Base-by-base conservation (phyloP, 2,113 vertebrate species). In the Anser brachyrhynchus region DNA sequence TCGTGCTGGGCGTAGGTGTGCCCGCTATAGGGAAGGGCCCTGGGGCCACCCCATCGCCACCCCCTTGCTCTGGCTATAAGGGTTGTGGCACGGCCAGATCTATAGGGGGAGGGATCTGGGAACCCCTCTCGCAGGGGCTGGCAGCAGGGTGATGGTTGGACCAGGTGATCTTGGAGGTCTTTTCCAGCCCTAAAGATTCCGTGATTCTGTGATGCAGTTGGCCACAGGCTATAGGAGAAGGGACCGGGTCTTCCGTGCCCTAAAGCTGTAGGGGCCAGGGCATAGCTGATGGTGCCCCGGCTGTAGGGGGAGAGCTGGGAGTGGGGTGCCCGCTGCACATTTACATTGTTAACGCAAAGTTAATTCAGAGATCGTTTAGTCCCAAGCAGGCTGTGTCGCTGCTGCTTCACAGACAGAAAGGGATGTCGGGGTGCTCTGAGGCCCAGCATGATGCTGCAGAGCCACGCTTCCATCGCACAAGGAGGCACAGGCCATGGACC, bases 111-210 rank as follows among this genome's bases (percentile, higher is more conserved):
- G 4, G 35, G 4, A 26, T 41, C 21, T 25, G 43, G 23, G 41
- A 54, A 1, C 9, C 23, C 41, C 57, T 6, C 0, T 26, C 16
- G 0, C 1, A 14, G 55, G 29, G 5, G 1, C 64, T 11, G 61
- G 22, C 21, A 49, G 46, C 20, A 21, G 46, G 46, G 46, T 21
- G 46, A 21, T 21, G 46, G 46, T 10, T 49, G 46, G 46, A 21
- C 20, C 46, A 21, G 46, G 20, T 49, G 46, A 10, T 10, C 46
- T 21, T 49, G 20, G 46, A 21, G 46, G 46, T 20, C 46, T 49
- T 49, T 21, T 49, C 46, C 46, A 49, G 20, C 46, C 46, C 46
- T 21, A 49, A 49, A 11, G 46, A 49, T 46, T 46, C 46, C 2
- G 46, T 46, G 46, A 46, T 49, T 49, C 46, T 49, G 19, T 49